Conservation (phyloP, 2,113 vertebrate genomes). For the Pachypanchax playfairii region DNA sequence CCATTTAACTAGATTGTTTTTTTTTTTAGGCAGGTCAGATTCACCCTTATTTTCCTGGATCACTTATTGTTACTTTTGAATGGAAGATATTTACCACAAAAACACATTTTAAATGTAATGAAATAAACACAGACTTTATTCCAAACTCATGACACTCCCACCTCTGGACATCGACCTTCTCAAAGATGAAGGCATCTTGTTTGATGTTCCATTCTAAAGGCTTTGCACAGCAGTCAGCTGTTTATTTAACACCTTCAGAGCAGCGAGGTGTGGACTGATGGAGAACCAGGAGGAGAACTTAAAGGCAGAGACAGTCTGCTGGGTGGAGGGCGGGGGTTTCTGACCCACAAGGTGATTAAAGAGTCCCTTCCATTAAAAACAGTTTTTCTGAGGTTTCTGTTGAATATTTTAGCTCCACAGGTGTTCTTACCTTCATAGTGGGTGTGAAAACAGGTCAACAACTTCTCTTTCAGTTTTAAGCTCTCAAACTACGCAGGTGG, state of each 20-base stretch:
- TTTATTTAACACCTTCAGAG: conserved; percentile 70
- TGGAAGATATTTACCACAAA: conserved; percentile 39
- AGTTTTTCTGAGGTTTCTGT: too few species aligned
- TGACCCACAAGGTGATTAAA: too few species aligned
- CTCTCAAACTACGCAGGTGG: too few species aligned
- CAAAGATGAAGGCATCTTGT: too few species aligned
- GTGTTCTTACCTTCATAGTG: too few species aligned
- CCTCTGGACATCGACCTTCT: too few species aligned
- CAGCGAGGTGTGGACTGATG: conserved; percentile 59
- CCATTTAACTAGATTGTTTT: neutral
- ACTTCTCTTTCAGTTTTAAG: too few species aligned
- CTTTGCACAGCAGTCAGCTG: conserved; percentile 70
- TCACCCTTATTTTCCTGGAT: conserved; percentile 62
- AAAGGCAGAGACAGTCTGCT: conserved; percentile 42
- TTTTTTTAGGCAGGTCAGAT: conserved; percentile 39
- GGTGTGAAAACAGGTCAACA: too few species aligned
- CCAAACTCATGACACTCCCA: conserved; percentile 22
- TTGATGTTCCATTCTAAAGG: too few species aligned
- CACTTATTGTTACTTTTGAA: conserved; percentile 65
- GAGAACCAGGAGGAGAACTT: conserved; percentile 49
- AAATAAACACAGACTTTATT: conserved; percentile 57
- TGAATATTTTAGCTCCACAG: too few species aligned
- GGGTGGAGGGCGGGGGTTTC: conserved; percentile 18
- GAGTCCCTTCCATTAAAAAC: too few species aligned
- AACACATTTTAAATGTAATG: conserved; percentile 43